phyloP scores from a whole-genome alignment of 2,797 vertebrate species.

The Pipistrellus pygmaeus region DNA sequence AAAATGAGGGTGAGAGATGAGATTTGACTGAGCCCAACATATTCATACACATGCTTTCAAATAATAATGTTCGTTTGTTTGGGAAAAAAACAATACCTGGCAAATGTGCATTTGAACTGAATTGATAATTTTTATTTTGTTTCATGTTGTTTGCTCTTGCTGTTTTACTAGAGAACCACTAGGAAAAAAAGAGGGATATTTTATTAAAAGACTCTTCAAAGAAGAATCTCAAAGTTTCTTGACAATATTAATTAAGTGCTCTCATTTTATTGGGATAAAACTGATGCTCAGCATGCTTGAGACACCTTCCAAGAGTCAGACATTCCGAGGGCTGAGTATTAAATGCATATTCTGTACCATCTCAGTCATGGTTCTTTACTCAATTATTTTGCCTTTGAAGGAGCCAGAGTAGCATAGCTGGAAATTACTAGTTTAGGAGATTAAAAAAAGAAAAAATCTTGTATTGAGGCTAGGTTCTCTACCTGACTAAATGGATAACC shows the following conservation, averaged over 20 bases:
- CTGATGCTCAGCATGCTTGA: neutral
- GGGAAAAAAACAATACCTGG: neutral
- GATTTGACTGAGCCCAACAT: neutral
- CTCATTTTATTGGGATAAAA: constrained; percentile 21
- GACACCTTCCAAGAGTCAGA: neutral
- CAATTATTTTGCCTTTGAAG: neutral
- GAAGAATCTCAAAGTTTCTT: neutral
- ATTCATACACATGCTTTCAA: neutral
- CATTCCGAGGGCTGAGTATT: neutral
- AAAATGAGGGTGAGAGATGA: neutral
- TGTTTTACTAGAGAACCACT: neutral
- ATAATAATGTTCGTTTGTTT: neutral
- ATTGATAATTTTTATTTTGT: neutral
- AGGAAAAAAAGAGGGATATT: neutral
- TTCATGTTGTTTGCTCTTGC: neutral
- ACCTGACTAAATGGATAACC: neutral
- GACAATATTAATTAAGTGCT: neutral
- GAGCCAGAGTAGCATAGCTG: neutral
- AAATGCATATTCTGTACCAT: neutral
- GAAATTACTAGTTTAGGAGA: neutral
- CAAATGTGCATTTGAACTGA: neutral
- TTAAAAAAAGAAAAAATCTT: neutral
- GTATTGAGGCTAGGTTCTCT: neutral
- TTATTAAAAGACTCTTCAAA: constrained; percentile 38
- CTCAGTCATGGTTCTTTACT: neutral